Evolutionary conservation across 1,140 invertebrate genomes (phyloP), one percentile per base, ranked within the genome.

Genomic region (Drosophila arizonae): DNA sequence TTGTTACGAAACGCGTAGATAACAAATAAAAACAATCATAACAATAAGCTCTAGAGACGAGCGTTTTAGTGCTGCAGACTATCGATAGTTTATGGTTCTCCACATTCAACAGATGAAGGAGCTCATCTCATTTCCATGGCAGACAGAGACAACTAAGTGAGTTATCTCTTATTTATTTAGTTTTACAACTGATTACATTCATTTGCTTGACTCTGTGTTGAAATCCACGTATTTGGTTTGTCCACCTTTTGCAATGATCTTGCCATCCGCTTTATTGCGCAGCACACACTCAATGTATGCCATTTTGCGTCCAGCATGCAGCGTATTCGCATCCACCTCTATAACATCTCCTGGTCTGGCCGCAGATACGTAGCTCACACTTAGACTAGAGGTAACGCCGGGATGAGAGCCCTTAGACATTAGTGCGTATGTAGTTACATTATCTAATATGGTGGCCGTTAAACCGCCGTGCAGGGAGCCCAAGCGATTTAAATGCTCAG

Each of bases 391-490:
- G 17, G 95, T 96, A 87, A 94, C 95, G 45, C 96, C 96, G 65
- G 95, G 93, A 69, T 94, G 92, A 21, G 91, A 92, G 15, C 94
- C 93, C 56, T 94, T 92, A 0, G 95, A 95, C 79, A 96, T 94
- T 2, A 98, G 79, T 2, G 96, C 97, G 89, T 95, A 94, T 0
- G 96, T 96, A 6, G 97, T 97, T 11, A 98, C 90, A 60, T 94
- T 93, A 92, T 99, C 97, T 9, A 98, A 94, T n/a, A 98, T 89
- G 3, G 96, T 95, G 9, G 95, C 95, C 2, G 95, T 96, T 70
- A 96, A 94, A 6, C 97, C 97, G 17, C 97, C 97, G 92, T 98
- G 97, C 6, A 98, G 91, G 0, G 94, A 94, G 0, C 96, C 96
- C 48, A 92, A 91, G 13, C 92, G 81, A 92, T 99, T 99, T 3